Evolutionary conservation across 1,140 invertebrate genomes (phyloP).

Genomic region (Solenopsis invicta): DNA sequence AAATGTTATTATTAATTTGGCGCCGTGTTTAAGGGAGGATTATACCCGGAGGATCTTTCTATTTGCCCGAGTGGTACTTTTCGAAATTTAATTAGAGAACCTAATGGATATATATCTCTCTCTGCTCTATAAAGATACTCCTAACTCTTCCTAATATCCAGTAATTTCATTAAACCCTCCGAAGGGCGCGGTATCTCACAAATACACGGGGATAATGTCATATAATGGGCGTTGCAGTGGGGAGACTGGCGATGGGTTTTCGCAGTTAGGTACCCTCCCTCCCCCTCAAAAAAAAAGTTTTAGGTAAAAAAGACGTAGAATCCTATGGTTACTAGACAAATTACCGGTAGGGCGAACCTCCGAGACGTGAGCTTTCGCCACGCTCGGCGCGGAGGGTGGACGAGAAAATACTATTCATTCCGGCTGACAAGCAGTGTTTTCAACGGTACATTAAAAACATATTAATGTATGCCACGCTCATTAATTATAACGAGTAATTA

Average conservation of each 20-base stretch:
- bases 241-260: no score
- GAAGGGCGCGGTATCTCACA: no score
- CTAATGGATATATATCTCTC: neutral
- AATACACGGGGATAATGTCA: no score
- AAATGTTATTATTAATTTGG: slow-evolving; percentile 33
- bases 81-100: neutral
- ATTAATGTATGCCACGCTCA: neutral
- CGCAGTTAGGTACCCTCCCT: no score
- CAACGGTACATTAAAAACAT: neutral
- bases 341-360: no score
- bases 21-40: neutral
- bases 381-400: no score
- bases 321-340: no score
- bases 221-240: no score
- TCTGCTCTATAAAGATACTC: neutral
- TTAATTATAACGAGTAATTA: neutral
- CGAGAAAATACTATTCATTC: neutral
- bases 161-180: neutral
- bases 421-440: neutral
- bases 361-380: no score
- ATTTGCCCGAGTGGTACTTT: neutral
- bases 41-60: neutral
- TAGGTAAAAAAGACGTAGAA: no score
- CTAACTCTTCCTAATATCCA: neutral
- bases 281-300: no score